Base-by-base conservation (phyloP, 2,113 vertebrate genomes). In the Jaculus jaculus region DNA sequence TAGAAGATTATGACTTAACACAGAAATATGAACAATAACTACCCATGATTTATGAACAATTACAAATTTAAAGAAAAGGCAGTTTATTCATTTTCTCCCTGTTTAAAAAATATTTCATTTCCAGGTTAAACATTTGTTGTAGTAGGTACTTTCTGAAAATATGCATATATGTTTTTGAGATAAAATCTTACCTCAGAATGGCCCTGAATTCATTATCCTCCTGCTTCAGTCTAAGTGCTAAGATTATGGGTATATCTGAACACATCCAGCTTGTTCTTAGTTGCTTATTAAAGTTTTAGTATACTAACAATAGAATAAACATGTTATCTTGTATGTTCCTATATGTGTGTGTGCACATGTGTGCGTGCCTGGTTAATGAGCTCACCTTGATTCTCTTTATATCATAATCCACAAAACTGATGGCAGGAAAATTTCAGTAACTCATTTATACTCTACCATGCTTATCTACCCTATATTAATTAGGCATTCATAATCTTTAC, bases 101-200 rank as follows among this genome's bases (percentile, higher is more conserved):
- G 87, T 34, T 66, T 13, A 68, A 86, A 68, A 86, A 77, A 28
- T 9, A 68, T 47, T 61, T 71, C 86, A 77, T 26, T 20, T 3
- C 32, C 32, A 63, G 2, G 68, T 82, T 54, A 54, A 81, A 51
- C 30, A n/a, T 85, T 66, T 86, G 39, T 77, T 34, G 61, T 89
- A 82, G 82, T 1, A 42, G 24, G 15, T 73, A 11, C 10, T 96
- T 92, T 86, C 60, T 75, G 26, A 86, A 89, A 95, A 30, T 86
- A 21, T 10, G 23, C 42, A 34, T 34, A 23, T 18, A 51, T 54
- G 26, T 15, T 60, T 61, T 42, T 47, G 37, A 63, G 18, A 63
- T 12, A 42, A 3, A 17, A 2, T 42, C 20, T 37, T 32, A 54
- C 26, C 42, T 23, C 66, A 71, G 18, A 37, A 30, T 61, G 2